These are phyloP conservation scores for Cyprinodon variegatus DNA, from an alignment of 2,113 vertebrate species.

Conservation along the genomic window DNA sequence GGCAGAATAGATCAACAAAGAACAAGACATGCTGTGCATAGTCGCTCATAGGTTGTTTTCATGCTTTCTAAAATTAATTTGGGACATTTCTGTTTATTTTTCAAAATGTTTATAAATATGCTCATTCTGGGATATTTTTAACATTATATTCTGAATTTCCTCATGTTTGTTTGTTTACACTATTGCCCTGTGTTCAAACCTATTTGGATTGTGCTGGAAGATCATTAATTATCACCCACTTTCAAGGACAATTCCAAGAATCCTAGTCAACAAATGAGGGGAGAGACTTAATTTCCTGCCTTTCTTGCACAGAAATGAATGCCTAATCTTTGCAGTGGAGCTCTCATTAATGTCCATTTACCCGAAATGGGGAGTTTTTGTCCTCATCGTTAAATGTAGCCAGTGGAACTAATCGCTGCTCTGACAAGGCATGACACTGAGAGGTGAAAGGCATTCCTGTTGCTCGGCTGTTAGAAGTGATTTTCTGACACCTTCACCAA, in stretches of 20 bases:
- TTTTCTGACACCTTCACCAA: neutral
- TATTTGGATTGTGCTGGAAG: neutral
- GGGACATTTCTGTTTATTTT: neutral
- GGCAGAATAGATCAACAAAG: slow-evolving; percentile 23
- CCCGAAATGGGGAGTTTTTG: slow-evolving; percentile 55
- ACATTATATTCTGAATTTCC: neutral
- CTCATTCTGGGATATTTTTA: neutral
- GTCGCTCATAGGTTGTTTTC: slow-evolving; percentile 15
- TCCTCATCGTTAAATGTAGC: slow-evolving; percentile 50
- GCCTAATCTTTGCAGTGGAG: slow-evolving; percentile 53
- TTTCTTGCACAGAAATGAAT: slow-evolving; percentile 52
- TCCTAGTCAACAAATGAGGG: slow-evolving; percentile 23
- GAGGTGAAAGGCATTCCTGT: neutral
- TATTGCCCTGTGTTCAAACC: too few species aligned
- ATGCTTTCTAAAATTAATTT: neutral
- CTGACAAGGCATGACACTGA: slow-evolving; percentile 18
- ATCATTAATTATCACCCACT: slow-evolving; percentile 6
- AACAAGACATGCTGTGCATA: neutral
- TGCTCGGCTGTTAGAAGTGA: neutral
- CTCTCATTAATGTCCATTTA: slow-evolving; percentile 69
- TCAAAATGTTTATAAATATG: neutral
- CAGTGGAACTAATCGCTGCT: slow-evolving; percentile 48
- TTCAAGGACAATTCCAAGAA: slow-evolving; percentile 1
- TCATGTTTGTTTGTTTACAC: neutral
- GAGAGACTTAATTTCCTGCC: slow-evolving; percentile 55